Conservation (phyloP, 2,113 vertebrate species). For the Oryzias woworae region DNA sequence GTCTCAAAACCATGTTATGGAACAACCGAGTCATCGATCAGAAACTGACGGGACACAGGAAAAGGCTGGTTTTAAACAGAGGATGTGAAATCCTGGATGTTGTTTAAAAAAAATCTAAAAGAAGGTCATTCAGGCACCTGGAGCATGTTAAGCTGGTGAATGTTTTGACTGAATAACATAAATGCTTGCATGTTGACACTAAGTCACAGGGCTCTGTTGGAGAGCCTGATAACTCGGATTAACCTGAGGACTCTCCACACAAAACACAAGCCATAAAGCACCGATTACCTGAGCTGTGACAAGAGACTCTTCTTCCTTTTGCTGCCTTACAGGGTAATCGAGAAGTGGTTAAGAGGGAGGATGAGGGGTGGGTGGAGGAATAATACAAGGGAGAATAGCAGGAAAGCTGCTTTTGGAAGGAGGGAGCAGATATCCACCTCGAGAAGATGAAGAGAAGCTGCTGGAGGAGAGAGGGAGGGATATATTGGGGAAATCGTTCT, state of each 20-base stretch:
- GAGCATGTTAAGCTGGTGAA: not conserved
- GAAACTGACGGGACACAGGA: too few relatives aligned
- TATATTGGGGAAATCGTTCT: constrained; percentile 58
- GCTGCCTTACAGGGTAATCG: constrained; percentile 44
- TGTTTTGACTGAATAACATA: not conserved
- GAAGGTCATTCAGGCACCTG: too few relatives aligned
- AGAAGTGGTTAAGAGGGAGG: constrained; percentile 39
- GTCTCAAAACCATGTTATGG: too few relatives aligned
- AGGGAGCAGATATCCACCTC: constrained; percentile 39
- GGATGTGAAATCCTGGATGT: too few relatives aligned
- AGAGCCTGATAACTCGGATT: constrained; percentile 19
- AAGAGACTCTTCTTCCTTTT: constrained; percentile 30
- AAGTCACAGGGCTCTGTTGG: not conserved
- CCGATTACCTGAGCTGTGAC: constrained; percentile 56
- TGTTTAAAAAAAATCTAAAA: too few relatives aligned
- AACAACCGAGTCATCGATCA: too few relatives aligned
- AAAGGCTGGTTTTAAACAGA: too few relatives aligned
- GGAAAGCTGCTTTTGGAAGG: constrained; percentile 46
- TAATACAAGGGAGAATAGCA: constrained; percentile 34
- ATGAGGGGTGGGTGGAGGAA: constrained; percentile 37
- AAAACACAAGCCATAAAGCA: constrained; percentile 47
- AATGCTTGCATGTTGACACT: constrained; percentile 2
- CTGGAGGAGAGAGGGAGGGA: constrained; percentile 25
- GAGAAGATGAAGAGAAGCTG: constrained; percentile 46
- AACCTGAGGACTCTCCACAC: constrained; percentile 29